Conservation (phyloP, 2,888 invertebrate genomes). For the Dimorphilus gyrociliatus region DNA sequence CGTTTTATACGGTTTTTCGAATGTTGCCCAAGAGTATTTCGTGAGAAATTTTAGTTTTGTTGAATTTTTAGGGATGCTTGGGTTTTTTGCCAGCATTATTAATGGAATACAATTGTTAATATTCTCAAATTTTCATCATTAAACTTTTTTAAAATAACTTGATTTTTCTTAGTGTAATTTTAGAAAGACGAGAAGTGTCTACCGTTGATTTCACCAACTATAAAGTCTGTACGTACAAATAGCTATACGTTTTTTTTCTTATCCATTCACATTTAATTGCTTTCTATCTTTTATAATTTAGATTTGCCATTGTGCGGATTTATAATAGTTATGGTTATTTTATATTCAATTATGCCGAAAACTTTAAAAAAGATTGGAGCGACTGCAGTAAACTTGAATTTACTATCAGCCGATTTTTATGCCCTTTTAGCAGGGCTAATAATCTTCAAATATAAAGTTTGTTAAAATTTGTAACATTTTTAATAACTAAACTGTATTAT, state of each 20-base stretch:
- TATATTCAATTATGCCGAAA: conserved; percentile 57
- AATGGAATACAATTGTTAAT: conserved; percentile 62
- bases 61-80: conserved; percentile 64
- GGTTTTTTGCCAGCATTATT: conserved; percentile 59
- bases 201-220: conserved; percentile 41
- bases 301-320: conserved; percentile 38
- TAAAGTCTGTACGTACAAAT: conserved; percentile 33
- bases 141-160: neutral
- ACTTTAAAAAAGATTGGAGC: conserved; percentile 61
- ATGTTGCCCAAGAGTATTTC: conserved; percentile 61
- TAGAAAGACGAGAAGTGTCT: conserved; percentile 54
- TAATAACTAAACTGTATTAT: neutral
- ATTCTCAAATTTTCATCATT: conserved; percentile 1
- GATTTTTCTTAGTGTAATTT: conserved; percentile 41
- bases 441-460: conserved; percentile 62
- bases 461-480: conserved; percentile 5
- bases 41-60: conserved; percentile 58
- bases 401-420: conserved; percentile 68
- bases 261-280: neutral
- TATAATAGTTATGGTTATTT: conserved; percentile 55
- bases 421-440: conserved; percentile 61
- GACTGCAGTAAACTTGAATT: conserved; percentile 62
- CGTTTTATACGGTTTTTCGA: conserved; percentile 58
- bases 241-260: neutral
- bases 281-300: conserved; percentile 11